These are phyloP conservation scores for Silurus aristotelis DNA, from an alignment of 2,797 vertebrate species.

Conservation along the genomic window DNA sequence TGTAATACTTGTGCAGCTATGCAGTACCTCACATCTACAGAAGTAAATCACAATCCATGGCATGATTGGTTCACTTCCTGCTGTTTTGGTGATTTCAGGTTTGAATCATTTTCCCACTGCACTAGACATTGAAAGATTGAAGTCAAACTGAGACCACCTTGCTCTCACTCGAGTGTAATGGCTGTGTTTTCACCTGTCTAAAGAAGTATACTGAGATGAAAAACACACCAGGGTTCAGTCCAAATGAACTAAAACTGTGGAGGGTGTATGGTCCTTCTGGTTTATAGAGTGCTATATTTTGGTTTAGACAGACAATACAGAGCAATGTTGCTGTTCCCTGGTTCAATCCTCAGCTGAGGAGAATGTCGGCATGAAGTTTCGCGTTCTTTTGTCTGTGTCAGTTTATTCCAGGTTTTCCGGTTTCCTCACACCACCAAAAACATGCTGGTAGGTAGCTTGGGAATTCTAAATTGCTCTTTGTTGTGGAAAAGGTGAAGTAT, in stretches of 20 bases:
- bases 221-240: conserved; percentile 14
- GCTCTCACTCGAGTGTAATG: neutral
- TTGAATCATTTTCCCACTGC: neutral
- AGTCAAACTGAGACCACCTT: conserved; percentile 2
- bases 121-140: neutral
- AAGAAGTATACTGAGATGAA: conserved; percentile 11
- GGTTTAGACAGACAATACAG: neutral
- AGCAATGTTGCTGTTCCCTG: neutral
- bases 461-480: neutral
- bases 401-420: neutral
- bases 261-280: neutral
- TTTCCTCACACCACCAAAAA: neutral
- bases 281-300: neutral
- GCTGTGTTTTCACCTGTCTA: conserved; percentile 8
- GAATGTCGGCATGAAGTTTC: neutral
- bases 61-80: neutral
- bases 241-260: neutral
- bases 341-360: neutral
- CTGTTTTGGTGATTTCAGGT: neutral
- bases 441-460: neutral
- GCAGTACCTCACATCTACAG: neutral
- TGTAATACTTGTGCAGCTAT: neutral
- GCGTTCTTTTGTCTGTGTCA: neutral
- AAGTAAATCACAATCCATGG: neutral
- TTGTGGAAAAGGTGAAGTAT: neutral